Conservation (phyloP, 2,888 invertebrate species). For the Imbricaverruca yamaguchii region DNA sequence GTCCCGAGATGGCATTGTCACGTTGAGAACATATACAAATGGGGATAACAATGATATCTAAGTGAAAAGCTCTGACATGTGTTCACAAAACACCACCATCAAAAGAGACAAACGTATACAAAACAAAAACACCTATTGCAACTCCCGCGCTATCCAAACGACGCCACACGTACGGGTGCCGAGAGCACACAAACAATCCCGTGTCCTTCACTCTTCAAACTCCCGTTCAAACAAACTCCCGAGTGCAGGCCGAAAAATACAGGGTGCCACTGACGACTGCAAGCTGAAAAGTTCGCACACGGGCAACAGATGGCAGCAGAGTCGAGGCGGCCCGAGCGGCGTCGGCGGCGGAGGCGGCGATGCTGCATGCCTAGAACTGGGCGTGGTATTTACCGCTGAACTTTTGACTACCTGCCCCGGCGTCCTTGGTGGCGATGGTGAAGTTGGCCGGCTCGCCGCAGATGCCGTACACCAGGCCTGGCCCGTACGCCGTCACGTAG, state of each 20-base stretch:
- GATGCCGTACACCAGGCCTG: constrained; percentile 83
- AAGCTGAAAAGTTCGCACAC: background rate
- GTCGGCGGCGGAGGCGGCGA: background rate
- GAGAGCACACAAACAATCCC: no score
- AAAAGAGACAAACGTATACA: no score
- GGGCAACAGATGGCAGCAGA: background rate
- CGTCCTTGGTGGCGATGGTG: constrained; percentile 94
- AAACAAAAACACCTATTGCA: no score
- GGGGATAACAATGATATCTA: no score
- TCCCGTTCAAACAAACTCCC: background rate
- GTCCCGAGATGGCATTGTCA: no score
- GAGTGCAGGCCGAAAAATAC: background rate
- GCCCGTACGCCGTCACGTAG: constrained; percentile 92
- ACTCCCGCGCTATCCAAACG: no score
- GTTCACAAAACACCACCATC: no score
- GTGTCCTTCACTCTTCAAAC: no score
- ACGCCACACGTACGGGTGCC: no score
- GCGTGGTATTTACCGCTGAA: background rate
- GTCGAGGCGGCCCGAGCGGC: background rate
- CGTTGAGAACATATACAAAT: no score
- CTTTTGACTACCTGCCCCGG: constrained; percentile 65
- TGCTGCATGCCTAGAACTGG: background rate
- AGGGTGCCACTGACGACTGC: background rate
- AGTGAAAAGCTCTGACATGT: no score
- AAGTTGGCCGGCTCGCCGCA: constrained; percentile 92